Evolutionary conservation across 2,113 vertebrate genomes (phyloP).

Genomic region (Cathartes aura): DNA sequence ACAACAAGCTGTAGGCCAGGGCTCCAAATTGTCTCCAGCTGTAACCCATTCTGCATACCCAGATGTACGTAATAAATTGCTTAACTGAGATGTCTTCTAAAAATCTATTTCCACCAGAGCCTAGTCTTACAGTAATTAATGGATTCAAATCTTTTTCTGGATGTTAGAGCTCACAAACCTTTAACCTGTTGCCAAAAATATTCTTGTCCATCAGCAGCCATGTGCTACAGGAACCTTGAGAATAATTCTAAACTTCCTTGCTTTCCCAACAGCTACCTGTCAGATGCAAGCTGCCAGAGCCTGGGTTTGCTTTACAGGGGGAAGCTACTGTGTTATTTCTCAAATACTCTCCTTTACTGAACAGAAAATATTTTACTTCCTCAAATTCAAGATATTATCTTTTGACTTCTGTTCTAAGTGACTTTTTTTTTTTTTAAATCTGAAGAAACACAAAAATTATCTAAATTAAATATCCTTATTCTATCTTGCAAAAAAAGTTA

Average conservation of each 20-base stretch:
- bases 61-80: neutral
- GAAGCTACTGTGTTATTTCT: neutral
- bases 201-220: neutral
- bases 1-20: neutral
- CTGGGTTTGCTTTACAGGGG: neutral
- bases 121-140: slow-evolving; percentile 37
- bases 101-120: neutral
- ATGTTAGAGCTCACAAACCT: neutral
- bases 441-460: neutral
- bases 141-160: neutral
- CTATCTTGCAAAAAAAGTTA: neutral
- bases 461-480: neutral
- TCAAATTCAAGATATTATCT: neutral
- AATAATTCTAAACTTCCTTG: neutral
- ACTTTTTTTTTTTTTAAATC: neutral
- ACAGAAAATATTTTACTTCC: neutral
- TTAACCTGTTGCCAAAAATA: neutral
- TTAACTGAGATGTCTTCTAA: neutral
- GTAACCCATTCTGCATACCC: neutral
- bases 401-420: neutral
- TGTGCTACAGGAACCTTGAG: fast-evolving
- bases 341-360: neutral
- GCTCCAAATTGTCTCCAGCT: neutral
- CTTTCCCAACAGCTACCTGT: neutral
- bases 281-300: neutral